These are phyloP conservation scores for Calyptommatus sinebrachiatus DNA, from an alignment of 2,113 vertebrate species.

Conservation along the genomic window DNA sequence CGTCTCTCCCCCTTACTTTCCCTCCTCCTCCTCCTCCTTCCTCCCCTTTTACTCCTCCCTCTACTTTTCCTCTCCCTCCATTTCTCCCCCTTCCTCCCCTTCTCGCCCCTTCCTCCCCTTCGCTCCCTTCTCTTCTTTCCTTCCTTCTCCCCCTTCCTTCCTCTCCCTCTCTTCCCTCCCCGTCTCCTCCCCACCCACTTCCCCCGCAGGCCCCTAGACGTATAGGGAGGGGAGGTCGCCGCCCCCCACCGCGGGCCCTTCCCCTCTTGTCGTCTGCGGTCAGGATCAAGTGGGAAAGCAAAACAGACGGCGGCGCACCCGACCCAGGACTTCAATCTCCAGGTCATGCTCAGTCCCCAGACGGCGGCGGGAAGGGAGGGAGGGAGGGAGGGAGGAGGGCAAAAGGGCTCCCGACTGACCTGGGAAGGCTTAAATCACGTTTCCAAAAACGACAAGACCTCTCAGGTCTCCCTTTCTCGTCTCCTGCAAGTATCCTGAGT, in stretches of 20 bases:
- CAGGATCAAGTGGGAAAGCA: constrained; percentile 21
- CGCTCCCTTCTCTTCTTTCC: too few species aligned
- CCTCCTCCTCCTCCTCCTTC: too few species aligned
- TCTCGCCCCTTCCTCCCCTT: too few species aligned
- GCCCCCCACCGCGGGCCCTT: neutral
- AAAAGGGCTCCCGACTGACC: too few species aligned
- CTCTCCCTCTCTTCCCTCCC: too few species aligned
- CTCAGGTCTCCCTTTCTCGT: neutral
- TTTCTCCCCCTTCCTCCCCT: too few species aligned
- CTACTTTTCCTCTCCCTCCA: too few species aligned
- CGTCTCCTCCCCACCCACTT: neutral
- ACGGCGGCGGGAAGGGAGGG: neutral
- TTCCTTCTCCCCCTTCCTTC: too few species aligned
- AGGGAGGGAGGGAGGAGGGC: neutral
- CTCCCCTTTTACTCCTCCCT: too few species aligned
- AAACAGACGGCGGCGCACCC: neutral
- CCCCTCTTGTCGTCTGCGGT: neutral
- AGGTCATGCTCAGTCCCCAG: neutral
- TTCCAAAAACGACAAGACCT: neutral
- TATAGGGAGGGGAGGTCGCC: constrained; percentile 7
- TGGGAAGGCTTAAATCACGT: neutral
- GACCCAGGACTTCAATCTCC: neutral
- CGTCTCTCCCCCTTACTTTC: too few species aligned
- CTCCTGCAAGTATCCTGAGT: too few species aligned
- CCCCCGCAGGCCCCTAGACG: neutral